Conservation (phyloP, 2,888 invertebrate genomes). For the Crematogaster levior region DNA sequence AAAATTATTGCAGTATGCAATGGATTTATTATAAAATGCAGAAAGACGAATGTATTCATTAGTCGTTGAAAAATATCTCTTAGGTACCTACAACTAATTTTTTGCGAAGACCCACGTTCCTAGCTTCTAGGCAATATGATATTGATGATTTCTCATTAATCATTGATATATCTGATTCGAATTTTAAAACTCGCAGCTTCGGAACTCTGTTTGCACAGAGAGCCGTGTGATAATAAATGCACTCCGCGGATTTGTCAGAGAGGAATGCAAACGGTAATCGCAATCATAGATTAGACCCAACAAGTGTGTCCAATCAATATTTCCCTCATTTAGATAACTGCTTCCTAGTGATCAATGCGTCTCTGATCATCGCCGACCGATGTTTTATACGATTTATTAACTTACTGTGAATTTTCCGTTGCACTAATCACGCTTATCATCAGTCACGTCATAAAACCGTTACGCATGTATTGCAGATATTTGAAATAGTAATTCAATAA, state of each 20-base stretch:
- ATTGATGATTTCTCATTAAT: slow-evolving; percentile 45
- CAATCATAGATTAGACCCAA: slow-evolving; percentile 54
- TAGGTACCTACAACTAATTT: slow-evolving; percentile 7
- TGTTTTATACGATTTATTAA: slow-evolving; percentile 55
- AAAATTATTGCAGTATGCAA: neutral
- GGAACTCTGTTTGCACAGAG: slow-evolving; percentile 13
- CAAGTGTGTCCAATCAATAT: slow-evolving; percentile 38
- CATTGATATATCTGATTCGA: slow-evolving; percentile 28
- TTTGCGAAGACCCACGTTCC: neutral
- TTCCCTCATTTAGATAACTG: slow-evolving; percentile 33
- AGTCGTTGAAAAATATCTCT: neutral
- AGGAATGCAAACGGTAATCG: slow-evolving; percentile 43
- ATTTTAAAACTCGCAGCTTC: slow-evolving; percentile 11
- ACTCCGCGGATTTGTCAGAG: slow-evolving; percentile 48
- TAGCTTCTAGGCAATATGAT: slow-evolving; percentile 25
- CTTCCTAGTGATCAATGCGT: slow-evolving; percentile 32
- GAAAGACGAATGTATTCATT: neutral
- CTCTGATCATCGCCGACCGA: slow-evolving; percentile 25
- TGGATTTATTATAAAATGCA: slow-evolving; percentile 19
- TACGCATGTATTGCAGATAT: neutral
- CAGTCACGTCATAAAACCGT: neutral
- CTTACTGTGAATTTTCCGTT: slow-evolving; percentile 48
- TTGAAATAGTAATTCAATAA: neutral
- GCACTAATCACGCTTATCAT: slow-evolving; percentile 45
- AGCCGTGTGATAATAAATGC: slow-evolving; percentile 33